Conservation (phyloP, 1,140 invertebrate genomes). For the Babylonia areolata region DNA sequence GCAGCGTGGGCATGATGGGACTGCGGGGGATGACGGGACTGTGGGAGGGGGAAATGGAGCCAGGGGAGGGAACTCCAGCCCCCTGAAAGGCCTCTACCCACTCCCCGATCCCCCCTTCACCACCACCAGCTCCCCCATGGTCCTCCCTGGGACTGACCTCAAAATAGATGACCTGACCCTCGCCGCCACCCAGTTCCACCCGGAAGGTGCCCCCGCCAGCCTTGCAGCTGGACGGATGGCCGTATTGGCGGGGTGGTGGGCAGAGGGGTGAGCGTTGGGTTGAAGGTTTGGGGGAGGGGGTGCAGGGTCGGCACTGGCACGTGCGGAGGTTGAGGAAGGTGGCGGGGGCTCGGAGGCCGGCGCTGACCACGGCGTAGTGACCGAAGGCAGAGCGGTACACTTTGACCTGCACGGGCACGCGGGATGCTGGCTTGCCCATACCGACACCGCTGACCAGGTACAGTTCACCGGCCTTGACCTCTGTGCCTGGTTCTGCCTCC, state of each 20-base stretch:
- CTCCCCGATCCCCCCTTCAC: no score
- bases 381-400: conserved; percentile 33
- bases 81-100: conserved; percentile 31
- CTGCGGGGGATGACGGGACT: conserved; percentile 31
- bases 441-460: conserved; percentile 25
- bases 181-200: conserved; percentile 30
- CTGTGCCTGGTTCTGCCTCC: conserved; percentile 31
- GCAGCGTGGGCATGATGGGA: conserved; percentile 37
- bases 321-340: conserved; percentile 38
- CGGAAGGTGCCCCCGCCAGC: not conserved
- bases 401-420: conserved; percentile 24
- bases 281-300: not conserved
- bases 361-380: conserved; percentile 31
- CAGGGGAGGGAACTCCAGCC: not conserved
- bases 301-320: conserved; percentile 7
- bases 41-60: conserved; percentile 28
- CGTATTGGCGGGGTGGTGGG: not conserved
- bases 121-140: not conserved
- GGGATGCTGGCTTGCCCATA: not conserved
- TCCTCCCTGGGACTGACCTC: not conserved
- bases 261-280: not conserved
- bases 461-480: conserved; percentile 26
- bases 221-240: not conserved
- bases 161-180: conserved; percentile 38
- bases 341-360: conserved; percentile 28